Evolutionary conservation across 2,888 invertebrate species (phyloP).

Genomic region (Drosophila rubida): DNA sequence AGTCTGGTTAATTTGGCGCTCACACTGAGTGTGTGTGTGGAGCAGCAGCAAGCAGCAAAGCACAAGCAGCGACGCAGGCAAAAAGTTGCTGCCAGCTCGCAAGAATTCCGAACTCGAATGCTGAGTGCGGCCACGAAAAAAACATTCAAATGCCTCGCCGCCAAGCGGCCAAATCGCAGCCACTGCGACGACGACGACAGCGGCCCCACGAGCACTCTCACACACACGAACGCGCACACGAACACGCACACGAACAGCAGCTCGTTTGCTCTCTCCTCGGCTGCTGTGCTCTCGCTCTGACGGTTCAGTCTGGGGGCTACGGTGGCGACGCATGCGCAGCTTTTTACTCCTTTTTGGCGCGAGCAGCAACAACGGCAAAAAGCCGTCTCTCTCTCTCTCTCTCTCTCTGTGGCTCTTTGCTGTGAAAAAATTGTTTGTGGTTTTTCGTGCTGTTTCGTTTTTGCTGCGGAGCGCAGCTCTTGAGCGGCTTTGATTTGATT

Average conservation of each 20-base stretch:
- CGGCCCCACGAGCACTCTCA: conserved; percentile 37
- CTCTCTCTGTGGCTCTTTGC: conserved; percentile 24
- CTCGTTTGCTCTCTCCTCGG: conserved; percentile 41
- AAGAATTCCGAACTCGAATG: conserved; percentile 85
- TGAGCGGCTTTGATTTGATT: conserved; percentile 74
- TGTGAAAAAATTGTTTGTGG: conserved; percentile 73
- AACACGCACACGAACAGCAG: conserved; percentile 9
- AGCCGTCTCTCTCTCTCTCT: conserved; percentile 33
- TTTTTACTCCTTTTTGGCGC: conserved; percentile 68
- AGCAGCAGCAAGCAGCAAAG: too few species aligned
- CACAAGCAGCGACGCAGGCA: conserved; percentile 55
- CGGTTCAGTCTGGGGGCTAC: conserved; percentile 47
- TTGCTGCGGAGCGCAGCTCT: conserved; percentile 45
- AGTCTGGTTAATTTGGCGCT: conserved; percentile 49
- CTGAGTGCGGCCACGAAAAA: conserved; percentile 83
- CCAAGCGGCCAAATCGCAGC: conserved; percentile 73
- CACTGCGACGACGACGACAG: conserved; percentile 50
- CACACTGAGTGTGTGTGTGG: conserved; percentile 38
- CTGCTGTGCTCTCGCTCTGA: conserved; percentile 55
- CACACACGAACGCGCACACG: conserved; percentile 1
- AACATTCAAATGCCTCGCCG: conserved; percentile 83
- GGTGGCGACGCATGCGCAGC: conserved; percentile 70
- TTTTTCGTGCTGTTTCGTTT: conserved; percentile 59
- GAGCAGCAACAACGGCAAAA: conserved; percentile 39
- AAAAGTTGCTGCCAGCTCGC: conserved; percentile 85